Evolutionary conservation across 2,888 invertebrate species (phyloP), one percentile per base, ranked within the genome.

Genomic region (Lamproptera curius): DNA sequence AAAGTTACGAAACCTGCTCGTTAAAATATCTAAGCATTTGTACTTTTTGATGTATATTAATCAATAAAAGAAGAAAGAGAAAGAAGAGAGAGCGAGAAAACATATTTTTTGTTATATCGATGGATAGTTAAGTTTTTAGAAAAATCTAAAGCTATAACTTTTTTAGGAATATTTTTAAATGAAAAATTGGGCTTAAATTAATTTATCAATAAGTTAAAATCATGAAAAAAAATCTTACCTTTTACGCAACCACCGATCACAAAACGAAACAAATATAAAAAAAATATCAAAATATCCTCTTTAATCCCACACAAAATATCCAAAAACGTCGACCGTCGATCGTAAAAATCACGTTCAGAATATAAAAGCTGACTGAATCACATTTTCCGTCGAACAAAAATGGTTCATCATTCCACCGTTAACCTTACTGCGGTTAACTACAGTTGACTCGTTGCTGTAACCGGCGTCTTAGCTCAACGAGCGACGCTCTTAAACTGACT

Each of bases 321-420:
- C n/a, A 16, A 41, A 37, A 44, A 16, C 9, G 31, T 11, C n/a
- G 28, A 10, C 28, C 28, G 10, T 31, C 31, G 13, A 31, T 20
- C 20, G 20, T 43, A 47, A 48, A 46, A 35, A 46, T 46, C 39
- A 50, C 52, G 45, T 57, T 64, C 62, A 58, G 58, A 58, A 55
- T 58, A 63, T 57, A 58, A 60, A 68, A 68, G 67, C 70, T 67
- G 83, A 81, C 75, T 76, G 83, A 83, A 82, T 81, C 83, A 85
- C 85, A 85, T 85, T 85, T 85, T 85, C 76, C 73, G 59, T 70
- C 60, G 59, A 67, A 70, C 69, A 81, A 84, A 84, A 83, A 85
- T 84, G 83, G 81, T 78, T 80, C 84, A 80, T 78, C 74, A 61
- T 70, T 41, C 57, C 57, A 56, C 51, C 37, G 13, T 40, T 16